Base-by-base conservation (phyloP, 64 coral and sea anemone species). In the Porites lutea region DNA sequence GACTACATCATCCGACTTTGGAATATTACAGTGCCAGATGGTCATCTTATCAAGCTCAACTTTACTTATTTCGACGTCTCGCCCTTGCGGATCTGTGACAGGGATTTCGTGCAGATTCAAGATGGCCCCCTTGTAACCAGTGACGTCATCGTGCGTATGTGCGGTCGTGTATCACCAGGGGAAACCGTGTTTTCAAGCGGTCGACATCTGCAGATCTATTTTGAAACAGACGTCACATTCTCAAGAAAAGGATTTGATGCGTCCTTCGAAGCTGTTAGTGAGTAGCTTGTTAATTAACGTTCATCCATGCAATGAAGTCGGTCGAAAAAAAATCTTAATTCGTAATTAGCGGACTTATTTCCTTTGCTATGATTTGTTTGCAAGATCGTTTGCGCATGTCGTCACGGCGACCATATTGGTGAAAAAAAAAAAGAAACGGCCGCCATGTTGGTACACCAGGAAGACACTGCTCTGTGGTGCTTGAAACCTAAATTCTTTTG, bases 71-170 rank as follows among this genome's bases (percentile, higher is more conserved):
- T 88, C n/a, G 49, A 74, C 9, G 68, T 88, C 6, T 8, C 5
- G 0, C 12, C 50, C 50, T 83, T 59, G 8, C 0, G 10, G 1
- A 61, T 44, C 14, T 74, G 86, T 55, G 20, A 74, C 18, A 9
- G 0, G 14, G 86, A 88, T 57, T 74, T 57, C 37, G 86, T 88
- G 52, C n/a, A 74, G 68, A 61, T 88, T 13, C 54, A 58, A 15
- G 86, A 88, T 88, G 86, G 86, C 49, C 4, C 43, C 16, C 19
- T 49, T 10, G 23, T 61, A 0, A 48, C 59, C 80, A 88, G 86
- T 50, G 68, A 73, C 51, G 52, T 74, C 72, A 88, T 83, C 27
- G 80, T 65, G 61, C 80, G 80, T 49, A 65, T 83, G 59, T 83
- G 80, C 18, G 80, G 80, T 50, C 44, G 62, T 2, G 14, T 8